These are phyloP conservation scores for Cheilosia grossa DNA, from an alignment of 2,888 invertebrate genomes.

Conservation along the genomic window DNA sequence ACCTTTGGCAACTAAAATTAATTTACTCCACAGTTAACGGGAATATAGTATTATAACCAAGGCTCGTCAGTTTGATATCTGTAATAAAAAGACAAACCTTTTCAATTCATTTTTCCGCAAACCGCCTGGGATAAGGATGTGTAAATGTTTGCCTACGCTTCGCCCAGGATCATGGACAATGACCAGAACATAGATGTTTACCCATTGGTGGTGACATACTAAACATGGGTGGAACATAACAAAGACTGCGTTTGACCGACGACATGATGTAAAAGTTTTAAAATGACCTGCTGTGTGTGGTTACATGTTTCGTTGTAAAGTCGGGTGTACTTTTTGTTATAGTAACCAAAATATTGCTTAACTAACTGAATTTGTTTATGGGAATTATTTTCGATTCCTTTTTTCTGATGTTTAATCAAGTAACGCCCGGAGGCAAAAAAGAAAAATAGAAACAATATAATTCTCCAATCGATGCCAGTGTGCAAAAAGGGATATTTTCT, in stretches of 20 bases:
- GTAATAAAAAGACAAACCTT: background rate
- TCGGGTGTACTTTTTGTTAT: background rate
- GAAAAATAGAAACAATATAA: conserved; percentile 6
- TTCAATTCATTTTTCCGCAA: conserved; percentile 1
- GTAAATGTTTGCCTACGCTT: conserved; percentile 26
- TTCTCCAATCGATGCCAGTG: conserved; percentile 26
- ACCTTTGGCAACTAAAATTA: conserved; percentile 19
- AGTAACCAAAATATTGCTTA: conserved; percentile 5
- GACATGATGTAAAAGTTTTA: conserved; percentile 1
- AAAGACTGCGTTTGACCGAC: background rate
- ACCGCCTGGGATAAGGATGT: conserved; percentile 24
- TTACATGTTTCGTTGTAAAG: background rate
- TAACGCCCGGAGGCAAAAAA: background rate
- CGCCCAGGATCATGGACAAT: background rate
- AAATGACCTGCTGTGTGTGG: background rate
- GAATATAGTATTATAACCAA: background rate
- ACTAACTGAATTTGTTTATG: conserved; percentile 13
- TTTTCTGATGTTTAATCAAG: background rate
- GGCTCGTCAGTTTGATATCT: background rate
- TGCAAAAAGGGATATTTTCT: background rate
- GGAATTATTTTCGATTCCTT: background rate
- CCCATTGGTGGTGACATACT: conserved; percentile 21
- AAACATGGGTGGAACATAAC: conserved; percentile 10
- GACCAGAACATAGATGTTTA: conserved; percentile 1
- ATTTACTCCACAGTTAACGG: background rate